Evolutionary conservation across 1,140 invertebrate genomes (phyloP).

Genomic region (Drosophila ananassae): DNA sequence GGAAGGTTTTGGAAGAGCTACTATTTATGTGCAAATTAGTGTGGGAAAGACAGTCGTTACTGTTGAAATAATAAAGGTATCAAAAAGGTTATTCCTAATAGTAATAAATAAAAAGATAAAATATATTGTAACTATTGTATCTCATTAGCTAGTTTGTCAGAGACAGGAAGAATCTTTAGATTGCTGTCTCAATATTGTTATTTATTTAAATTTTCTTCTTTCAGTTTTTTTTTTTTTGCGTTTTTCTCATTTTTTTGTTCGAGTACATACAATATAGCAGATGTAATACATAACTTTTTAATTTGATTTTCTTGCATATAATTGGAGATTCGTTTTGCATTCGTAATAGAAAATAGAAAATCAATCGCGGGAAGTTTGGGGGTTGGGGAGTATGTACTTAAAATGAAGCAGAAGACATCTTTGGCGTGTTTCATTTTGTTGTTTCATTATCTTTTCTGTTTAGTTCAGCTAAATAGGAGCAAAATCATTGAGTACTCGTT

Average conservation of each 20-base stretch:
- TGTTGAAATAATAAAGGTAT: not conserved
- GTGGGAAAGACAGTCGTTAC: slow-evolving; percentile 14
- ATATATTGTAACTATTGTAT: not conserved
- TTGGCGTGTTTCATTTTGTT: slow-evolving; percentile 68
- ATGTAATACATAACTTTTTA: slow-evolving; percentile 78
- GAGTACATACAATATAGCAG: slow-evolving; percentile 80
- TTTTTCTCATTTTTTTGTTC: slow-evolving; percentile 48
- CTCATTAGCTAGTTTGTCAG: slow-evolving; percentile 18
- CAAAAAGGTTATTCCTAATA: no score
- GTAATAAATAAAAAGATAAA: no score
- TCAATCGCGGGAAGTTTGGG: slow-evolving; percentile 3
- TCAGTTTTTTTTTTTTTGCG: slow-evolving; percentile 61
- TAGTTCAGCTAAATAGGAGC: slow-evolving; percentile 77
- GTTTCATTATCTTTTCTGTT: slow-evolving; percentile 32
- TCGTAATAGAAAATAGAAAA: slow-evolving; percentile 60
- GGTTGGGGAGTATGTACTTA: slow-evolving; percentile 59
- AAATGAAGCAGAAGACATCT: slow-evolving; percentile 81
- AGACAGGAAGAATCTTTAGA: slow-evolving; percentile 16
- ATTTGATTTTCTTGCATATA: slow-evolving; percentile 78
- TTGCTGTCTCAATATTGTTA: slow-evolving; percentile 75
- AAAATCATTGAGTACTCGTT: slow-evolving; percentile 78
- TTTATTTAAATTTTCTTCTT: slow-evolving; percentile 78
- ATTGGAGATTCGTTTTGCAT: slow-evolving; percentile 49
- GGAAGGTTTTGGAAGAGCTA: slow-evolving; percentile 7
- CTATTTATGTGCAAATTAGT: slow-evolving; percentile 27